Evolutionary conservation across 2,888 invertebrate genomes (phyloP), one percentile per base, ranked within the genome.

Genomic region (Phaonia tiefii): DNA sequence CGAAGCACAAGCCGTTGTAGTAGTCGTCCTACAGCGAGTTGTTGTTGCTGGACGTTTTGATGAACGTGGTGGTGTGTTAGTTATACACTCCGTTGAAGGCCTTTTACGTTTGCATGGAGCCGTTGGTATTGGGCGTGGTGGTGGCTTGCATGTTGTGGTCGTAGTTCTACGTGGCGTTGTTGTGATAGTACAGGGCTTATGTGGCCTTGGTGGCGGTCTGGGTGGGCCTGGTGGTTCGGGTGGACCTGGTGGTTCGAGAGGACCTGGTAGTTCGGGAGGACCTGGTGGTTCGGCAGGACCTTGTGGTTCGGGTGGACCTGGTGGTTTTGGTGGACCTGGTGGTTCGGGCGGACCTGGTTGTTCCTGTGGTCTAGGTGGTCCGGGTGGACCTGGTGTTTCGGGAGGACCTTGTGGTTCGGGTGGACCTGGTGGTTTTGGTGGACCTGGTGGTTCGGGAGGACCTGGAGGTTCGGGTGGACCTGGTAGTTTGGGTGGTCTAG

Each of bases 151-250:
- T 2, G 44, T 13, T 5, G 44, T 44, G 31, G 54, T 20, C 2
- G 25, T 26, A 13, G 65, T 51, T 15, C 26, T 0, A 17, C 49
- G 13, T 15, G 70, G n/a, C 39, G 56, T 25, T 56, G 56, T n/a
- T 42, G 37, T n/a, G n/a, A n/a, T n/a, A n/a, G n/a, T n/a, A n/a
- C n/a, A n/a, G 15, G 69, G 74, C n/a, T 49, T 37, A 7, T 60
- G 44, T 0, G 66, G 66, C 2, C 25, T 31, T 44, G 79, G 75
- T 26, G 67, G 67, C 15, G 54, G 42, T 8, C 15, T 15, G 2
- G 26, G 26, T 2, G 20, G 37, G 1, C 66, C 66, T 17, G 67
- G 67, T 0, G 31, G 22, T 4, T 49, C 25, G 0, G 46, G 46
- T 8, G 46, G 31, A 0, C 37, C 37, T 7, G 37, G 37, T n/a